Evolutionary conservation across 2,888 invertebrate species (phyloP).

Genomic region (Syrista parreyssii): DNA sequence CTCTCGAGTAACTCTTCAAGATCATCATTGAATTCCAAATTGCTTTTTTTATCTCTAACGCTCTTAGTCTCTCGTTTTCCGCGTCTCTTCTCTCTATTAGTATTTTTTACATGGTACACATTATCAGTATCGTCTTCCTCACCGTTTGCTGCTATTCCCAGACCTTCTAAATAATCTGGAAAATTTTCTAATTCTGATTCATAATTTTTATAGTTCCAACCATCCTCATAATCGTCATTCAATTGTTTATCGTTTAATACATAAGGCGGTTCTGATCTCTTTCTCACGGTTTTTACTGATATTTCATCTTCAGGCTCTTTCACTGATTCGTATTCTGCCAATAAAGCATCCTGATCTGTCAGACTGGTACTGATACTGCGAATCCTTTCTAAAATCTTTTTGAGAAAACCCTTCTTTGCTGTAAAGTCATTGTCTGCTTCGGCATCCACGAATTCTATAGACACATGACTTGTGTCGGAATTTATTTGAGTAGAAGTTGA

Average conservation of each 20-base stretch:
- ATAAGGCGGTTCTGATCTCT: slow-evolving; percentile 23
- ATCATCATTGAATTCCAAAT: slow-evolving; percentile 12
- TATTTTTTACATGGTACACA: slow-evolving; percentile 2
- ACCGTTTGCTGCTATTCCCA: not conserved
- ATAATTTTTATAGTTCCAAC: not conserved
- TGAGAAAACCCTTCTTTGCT: not conserved
- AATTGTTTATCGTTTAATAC: not conserved
- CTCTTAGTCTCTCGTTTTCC: not conserved
- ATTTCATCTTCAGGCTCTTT: slow-evolving; percentile 4
- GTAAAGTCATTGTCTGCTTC: not conserved
- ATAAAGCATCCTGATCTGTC: not conserved
- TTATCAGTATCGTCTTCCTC: slow-evolving; percentile 6
- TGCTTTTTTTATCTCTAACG: slow-evolving; percentile 1
- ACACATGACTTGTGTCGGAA: not conserved
- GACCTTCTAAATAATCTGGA: not conserved
- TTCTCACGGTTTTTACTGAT: slow-evolving; percentile 3
- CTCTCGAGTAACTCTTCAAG: not conserved
- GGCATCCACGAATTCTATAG: not conserved
- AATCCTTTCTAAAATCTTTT: not conserved
- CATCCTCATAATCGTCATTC: slow-evolving; percentile 18
- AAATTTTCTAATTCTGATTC: not conserved
- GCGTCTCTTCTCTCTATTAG: not conserved
- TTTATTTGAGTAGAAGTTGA: not conserved
- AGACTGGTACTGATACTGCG: not conserved
- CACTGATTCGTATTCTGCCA: not conserved